Conservation (phyloP, 2,113 vertebrate genomes). For the Greenwoodochromis staneri region DNA sequence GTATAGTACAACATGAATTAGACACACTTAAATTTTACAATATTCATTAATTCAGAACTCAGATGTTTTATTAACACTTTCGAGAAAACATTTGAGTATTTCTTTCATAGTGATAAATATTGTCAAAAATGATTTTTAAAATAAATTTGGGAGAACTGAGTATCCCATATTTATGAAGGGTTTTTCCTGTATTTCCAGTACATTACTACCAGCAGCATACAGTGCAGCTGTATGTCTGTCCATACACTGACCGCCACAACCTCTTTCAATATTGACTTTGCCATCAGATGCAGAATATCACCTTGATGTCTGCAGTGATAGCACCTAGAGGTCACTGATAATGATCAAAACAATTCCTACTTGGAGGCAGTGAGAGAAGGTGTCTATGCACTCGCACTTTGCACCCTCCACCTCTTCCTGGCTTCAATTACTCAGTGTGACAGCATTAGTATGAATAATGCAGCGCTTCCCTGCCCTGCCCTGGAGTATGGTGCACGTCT, state of each 20-base stretch:
- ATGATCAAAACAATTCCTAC: constrained; percentile 36
- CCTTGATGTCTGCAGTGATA: constrained; percentile 40
- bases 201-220: not conserved
- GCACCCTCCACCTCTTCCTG: not conserved
- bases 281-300: constrained; percentile 7
- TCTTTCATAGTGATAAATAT: not conserved
- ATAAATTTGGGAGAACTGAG: not conserved
- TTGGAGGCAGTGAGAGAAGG: not conserved
- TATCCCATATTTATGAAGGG: not conserved
- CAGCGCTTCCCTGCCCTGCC: not conserved
- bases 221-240: not conserved
- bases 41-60: not conserved
- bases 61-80: not conserved
- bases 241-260: not conserved
- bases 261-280: not conserved
- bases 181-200: not conserved
- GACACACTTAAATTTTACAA: not conserved
- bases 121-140: not conserved
- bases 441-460: constrained; percentile 37
- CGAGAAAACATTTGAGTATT: not conserved
- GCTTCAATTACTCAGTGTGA: constrained; percentile 37
- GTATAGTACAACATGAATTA: not conserved
- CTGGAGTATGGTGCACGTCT: not conserved
- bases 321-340: constrained; percentile 43
- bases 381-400: not conserved